These are phyloP conservation scores for Acleris literana DNA, from an alignment of 2,888 invertebrate genomes.

Conservation along the genomic window DNA sequence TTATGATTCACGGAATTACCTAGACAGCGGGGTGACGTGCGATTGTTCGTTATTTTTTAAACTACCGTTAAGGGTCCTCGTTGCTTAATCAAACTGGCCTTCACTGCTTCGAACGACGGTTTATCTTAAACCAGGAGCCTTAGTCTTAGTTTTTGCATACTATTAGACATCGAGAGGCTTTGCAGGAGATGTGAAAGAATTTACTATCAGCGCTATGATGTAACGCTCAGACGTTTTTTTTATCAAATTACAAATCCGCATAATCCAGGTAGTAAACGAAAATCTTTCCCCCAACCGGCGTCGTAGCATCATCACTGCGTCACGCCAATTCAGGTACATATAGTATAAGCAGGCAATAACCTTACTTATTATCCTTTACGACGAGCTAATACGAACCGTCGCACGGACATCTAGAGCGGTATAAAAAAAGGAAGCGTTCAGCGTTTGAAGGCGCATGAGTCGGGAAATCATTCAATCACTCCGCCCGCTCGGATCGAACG, in stretches of 20 bases:
- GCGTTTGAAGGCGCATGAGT: conserved; percentile 67
- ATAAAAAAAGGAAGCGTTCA: conserved; percentile 76
- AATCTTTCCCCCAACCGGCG: conserved; percentile 67
- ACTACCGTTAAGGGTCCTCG: not conserved
- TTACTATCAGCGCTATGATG: conserved; percentile 60
- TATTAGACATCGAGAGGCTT: conserved; percentile 28
- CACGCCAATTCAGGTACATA: conserved; percentile 54
- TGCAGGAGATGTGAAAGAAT: conserved; percentile 25
- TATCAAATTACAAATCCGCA: conserved; percentile 73
- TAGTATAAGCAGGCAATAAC: conserved; percentile 70
- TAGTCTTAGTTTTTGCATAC: conserved; percentile 23
- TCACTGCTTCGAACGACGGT: conserved; percentile 4
- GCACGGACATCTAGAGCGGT: conserved; percentile 77
- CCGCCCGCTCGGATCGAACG: conserved; percentile 70
- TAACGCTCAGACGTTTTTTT: conserved; percentile 60
- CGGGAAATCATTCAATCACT: conserved; percentile 70
- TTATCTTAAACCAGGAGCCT: conserved; percentile 1
- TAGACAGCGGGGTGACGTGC: not conserved
- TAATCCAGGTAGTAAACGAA: conserved; percentile 76
- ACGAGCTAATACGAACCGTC: conserved; percentile 75
- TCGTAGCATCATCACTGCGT: conserved; percentile 66
- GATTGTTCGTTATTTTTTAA: not conserved
- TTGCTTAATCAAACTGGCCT: not conserved
- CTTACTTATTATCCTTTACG: conserved; percentile 81
- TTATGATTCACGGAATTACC: conserved; percentile 4